Evolutionary conservation across 2,113 vertebrate species (phyloP).

Genomic region (Isurus oxyrinchus): DNA sequence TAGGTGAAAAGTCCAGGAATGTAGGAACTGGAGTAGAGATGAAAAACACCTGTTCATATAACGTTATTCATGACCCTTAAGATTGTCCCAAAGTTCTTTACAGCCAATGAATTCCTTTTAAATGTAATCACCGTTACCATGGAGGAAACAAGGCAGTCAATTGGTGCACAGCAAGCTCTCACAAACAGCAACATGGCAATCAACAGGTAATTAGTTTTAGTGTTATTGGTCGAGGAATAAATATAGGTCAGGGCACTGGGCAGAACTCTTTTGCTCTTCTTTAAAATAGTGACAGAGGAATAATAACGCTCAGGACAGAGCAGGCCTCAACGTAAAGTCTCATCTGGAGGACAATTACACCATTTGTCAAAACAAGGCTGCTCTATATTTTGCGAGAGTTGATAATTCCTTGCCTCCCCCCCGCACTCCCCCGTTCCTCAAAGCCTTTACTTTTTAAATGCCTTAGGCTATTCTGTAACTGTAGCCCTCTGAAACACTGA

Average conservation of each 20-base stretch:
- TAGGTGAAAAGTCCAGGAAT: not conserved
- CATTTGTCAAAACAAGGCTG: not conserved
- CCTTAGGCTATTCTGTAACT: not conserved
- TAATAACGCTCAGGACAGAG: too few species aligned
- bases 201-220: not conserved
- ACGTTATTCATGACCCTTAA: not conserved
- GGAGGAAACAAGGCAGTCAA: not conserved
- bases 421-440: too few species aligned
- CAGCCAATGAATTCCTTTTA: not conserved
- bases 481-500: not conserved
- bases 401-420: not conserved
- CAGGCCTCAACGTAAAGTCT: not conserved
- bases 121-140: not conserved
- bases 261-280: not conserved
- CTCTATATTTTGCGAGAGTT: not conserved
- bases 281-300: not conserved
- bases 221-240: not conserved
- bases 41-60: not conserved
- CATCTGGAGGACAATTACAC: not conserved
- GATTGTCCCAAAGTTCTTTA: too few species aligned
- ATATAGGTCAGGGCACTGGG: not conserved
- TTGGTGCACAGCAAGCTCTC: not conserved
- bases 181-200: not conserved
- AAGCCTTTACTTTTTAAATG: not conserved
- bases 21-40: not conserved